Percentiles rank a stretch among this genome's conserved stretches.
Evolutionary conservation across 2,888 invertebrate genomes (phyloP).

Genomic region (Lasioglossum vierecki): DNA sequence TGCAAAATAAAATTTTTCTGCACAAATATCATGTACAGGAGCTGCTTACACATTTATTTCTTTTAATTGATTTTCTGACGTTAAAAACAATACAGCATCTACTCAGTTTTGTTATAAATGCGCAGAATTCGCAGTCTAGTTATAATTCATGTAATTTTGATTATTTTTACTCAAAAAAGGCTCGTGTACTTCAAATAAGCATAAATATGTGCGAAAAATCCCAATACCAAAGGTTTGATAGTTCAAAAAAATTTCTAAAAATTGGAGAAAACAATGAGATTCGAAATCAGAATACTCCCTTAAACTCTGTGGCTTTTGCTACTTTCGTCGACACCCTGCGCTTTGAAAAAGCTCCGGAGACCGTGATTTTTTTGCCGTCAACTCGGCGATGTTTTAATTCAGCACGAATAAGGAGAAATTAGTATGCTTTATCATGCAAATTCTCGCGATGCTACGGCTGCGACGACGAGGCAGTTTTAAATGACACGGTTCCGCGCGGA

Average conservation of each 20-base stretch:
- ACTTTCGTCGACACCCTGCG: not conserved
- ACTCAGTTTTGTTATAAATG: not conserved
- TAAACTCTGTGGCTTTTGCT: not conserved
- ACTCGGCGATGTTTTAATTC: slow-evolving; percentile 43
- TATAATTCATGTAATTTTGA: too few relatives aligned
- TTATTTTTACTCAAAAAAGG: not conserved
- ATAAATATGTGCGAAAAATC: not conserved
- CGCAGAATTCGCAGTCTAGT: too few relatives aligned
- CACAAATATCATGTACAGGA: too few relatives aligned
- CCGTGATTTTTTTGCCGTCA: slow-evolving; percentile 11
- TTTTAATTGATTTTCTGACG: too few relatives aligned
- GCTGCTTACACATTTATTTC: too few relatives aligned
- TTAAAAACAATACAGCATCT: not conserved
- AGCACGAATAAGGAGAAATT: slow-evolving; percentile 39
- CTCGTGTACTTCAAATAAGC: not conserved
- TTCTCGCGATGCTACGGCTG: slow-evolving; percentile 9
- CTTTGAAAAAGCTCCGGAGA: not conserved
- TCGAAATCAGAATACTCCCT: not conserved
- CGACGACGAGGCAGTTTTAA: not conserved
- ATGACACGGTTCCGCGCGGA: slow-evolving; percentile 22
- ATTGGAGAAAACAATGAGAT: not conserved
- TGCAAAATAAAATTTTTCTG: not conserved
- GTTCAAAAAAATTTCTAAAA: not conserved
- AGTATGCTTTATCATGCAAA: slow-evolving; percentile 50
- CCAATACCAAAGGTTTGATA: not conserved